Evolutionary conservation across 2,888 invertebrate genomes (phyloP).

Genomic region (Brachycybe producta): DNA sequence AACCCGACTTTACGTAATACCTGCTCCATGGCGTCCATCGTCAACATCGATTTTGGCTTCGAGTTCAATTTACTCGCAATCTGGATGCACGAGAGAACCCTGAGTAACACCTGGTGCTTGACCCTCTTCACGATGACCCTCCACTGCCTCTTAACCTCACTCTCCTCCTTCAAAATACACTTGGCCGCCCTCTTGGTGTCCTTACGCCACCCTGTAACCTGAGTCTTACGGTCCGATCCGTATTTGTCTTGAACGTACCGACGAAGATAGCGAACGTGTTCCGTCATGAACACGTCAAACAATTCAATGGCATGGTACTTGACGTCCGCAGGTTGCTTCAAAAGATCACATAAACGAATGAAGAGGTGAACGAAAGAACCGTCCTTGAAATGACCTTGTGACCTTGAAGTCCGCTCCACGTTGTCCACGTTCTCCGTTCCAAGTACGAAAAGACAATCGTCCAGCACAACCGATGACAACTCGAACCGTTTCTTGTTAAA

Average conservation of each 20-base stretch:
- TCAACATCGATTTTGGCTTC: slow-evolving; percentile 27
- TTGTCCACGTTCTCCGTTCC: slow-evolving; percentile 22
- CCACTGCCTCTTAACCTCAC: slow-evolving; percentile 23
- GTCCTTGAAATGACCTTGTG: slow-evolving; percentile 26
- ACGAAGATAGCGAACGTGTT: slow-evolving; percentile 30
- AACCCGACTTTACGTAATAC: slow-evolving; percentile 30
- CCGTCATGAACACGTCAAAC: slow-evolving; percentile 33
- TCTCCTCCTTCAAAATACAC: too few species aligned
- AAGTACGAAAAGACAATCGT: slow-evolving; percentile 26
- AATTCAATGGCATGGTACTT: slow-evolving; percentile 31
- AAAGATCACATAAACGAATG: slow-evolving; percentile 28
- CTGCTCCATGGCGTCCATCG: not conserved
- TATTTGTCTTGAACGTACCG: slow-evolving; percentile 23
- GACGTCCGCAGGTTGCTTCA: slow-evolving; percentile 28
- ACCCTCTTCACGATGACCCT: slow-evolving; percentile 26
- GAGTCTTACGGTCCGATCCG: too few species aligned
- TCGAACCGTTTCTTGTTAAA: not conserved
- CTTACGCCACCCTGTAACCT: too few species aligned
- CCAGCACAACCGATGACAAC: slow-evolving; percentile 17
- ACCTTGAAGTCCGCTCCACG: slow-evolving; percentile 26
- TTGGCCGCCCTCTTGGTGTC: too few species aligned
- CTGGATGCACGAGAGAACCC: slow-evolving; percentile 35
- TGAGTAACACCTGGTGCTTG: slow-evolving; percentile 31
- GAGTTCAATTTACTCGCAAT: slow-evolving; percentile 37
- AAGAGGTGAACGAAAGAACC: slow-evolving; percentile 27